These are phyloP conservation scores for Cylas formicarius DNA, from an alignment of 1,140 invertebrate species.

Conservation along the genomic window DNA sequence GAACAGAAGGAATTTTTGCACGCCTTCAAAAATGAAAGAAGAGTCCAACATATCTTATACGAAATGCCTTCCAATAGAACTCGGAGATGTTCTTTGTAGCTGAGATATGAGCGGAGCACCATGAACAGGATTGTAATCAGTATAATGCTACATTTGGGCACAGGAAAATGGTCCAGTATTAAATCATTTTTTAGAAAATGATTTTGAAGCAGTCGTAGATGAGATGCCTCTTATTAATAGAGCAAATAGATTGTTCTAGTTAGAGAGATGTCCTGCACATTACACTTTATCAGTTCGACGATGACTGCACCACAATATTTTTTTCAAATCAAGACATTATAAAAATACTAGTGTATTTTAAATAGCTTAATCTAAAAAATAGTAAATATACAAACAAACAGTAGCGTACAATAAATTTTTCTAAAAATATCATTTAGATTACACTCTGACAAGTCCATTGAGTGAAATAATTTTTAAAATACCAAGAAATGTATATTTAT, in stretches of 20 bases:
- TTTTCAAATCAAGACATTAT: too few relatives aligned
- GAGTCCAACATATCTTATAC: not conserved
- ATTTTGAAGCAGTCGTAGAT: slow-evolving; percentile 4
- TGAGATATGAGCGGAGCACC: not conserved
- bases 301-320: too few relatives aligned
- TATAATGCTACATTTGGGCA: not conserved
- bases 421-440: too few relatives aligned
- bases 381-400: too few relatives aligned
- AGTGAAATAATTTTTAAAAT: too few relatives aligned
- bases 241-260: not conserved
- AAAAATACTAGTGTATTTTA: too few relatives aligned
- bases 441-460: too few relatives aligned
- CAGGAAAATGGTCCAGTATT: not conserved
- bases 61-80: not conserved
- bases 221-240: slow-evolving; percentile 3
- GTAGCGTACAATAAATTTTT: too few relatives aligned
- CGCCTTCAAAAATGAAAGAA: too few relatives aligned
- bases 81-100: not conserved
- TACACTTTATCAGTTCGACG: too few relatives aligned
- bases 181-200: not conserved
- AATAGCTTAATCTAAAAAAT: too few relatives aligned
- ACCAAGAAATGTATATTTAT: too few relatives aligned
- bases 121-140: not conserved
- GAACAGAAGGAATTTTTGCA: not conserved
- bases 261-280: slow-evolving; percentile 1